A percentile compares a stretch with the other conserved stretches of the same genome.
Evolutionary conservation across 2,888 invertebrate genomes (phyloP).

Genomic region (Stenoptilia bipunctidactyla): DNA sequence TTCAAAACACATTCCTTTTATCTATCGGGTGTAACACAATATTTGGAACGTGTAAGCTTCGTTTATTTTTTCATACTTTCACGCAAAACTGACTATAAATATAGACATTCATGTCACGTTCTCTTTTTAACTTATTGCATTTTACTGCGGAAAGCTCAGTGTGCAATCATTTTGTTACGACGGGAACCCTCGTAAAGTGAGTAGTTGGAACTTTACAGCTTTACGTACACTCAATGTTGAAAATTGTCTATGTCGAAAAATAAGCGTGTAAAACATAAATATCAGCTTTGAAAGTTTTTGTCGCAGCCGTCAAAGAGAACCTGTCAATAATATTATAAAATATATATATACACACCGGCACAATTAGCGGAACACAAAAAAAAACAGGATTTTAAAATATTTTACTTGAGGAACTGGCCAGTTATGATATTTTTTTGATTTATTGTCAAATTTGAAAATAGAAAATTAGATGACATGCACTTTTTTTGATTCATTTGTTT

Average conservation of each 20-base stretch:
- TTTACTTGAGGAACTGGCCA: too few relatives aligned
- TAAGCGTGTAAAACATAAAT: neutral
- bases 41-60: conserved; percentile 2
- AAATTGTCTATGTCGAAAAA: conserved; percentile 22
- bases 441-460: too few relatives aligned
- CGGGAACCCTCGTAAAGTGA: conserved; percentile 48
- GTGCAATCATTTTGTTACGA: conserved; percentile 52
- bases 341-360: too few relatives aligned
- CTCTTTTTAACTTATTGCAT: conserved; percentile 41
- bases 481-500: too few relatives aligned
- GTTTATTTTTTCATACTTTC: conserved; percentile 4
- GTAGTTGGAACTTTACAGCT: conserved; percentile 50
- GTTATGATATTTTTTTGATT: too few relatives aligned
- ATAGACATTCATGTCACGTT: conserved; percentile 30
- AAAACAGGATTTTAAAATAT: too few relatives aligned
- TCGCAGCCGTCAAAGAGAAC: too few relatives aligned
- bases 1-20: neutral
- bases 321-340: too few relatives aligned
- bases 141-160: conserved; percentile 38
- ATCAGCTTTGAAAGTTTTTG: neutral
- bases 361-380: too few relatives aligned
- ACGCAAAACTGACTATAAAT: conserved; percentile 13
- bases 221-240: conserved; percentile 31
- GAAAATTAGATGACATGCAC: too few relatives aligned
- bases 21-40: neutral